Evolutionary conservation across 1,140 invertebrate genomes (phyloP).

Genomic region (Melitaea cinxia): DNA sequence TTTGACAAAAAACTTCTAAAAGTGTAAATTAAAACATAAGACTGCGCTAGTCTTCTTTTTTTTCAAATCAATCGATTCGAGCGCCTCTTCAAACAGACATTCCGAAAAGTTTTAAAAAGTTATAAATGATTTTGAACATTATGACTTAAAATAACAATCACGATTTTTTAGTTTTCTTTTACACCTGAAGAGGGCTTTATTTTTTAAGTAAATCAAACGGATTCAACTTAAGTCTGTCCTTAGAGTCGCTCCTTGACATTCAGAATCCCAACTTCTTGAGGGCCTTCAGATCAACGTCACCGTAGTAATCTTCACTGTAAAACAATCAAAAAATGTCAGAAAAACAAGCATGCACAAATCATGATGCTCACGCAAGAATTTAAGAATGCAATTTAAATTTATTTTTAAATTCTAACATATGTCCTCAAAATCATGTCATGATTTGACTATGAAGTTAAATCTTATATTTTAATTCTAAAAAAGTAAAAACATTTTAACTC

Average conservation of each 20-base stretch:
- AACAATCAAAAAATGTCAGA: slow-evolving; percentile 37
- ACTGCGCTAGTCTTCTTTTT: slow-evolving; percentile 22
- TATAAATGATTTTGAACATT: not conserved
- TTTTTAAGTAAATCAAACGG: slow-evolving; percentile 65
- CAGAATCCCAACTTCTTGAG: slow-evolving; percentile 90
- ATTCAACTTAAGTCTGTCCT: slow-evolving; percentile 75
- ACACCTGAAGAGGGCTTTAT: slow-evolving; percentile 50
- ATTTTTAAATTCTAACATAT: not conserved
- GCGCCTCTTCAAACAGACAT: slow-evolving; percentile 70
- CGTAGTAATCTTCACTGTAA: slow-evolving; percentile 92
- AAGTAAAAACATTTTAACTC: no score
- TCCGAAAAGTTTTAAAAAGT: not conserved
- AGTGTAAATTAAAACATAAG: slow-evolving; percentile 13
- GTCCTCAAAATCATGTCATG: not conserved
- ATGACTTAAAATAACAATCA: slow-evolving; percentile 7
- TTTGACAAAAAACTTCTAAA: slow-evolving; percentile 48
- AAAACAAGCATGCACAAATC: not conserved
- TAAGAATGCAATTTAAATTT: not conserved
- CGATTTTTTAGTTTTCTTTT: slow-evolving; percentile 4
- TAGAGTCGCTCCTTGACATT: slow-evolving; percentile 75
- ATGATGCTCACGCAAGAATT: not conserved
- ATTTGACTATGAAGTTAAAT: no score
- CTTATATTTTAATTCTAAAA: no score
- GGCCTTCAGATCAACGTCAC: slow-evolving; percentile 90
- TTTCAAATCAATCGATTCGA: slow-evolving; percentile 34